Conservation (phyloP, 1,140 invertebrate species). For the Yoshiicerus persimilis region DNA sequence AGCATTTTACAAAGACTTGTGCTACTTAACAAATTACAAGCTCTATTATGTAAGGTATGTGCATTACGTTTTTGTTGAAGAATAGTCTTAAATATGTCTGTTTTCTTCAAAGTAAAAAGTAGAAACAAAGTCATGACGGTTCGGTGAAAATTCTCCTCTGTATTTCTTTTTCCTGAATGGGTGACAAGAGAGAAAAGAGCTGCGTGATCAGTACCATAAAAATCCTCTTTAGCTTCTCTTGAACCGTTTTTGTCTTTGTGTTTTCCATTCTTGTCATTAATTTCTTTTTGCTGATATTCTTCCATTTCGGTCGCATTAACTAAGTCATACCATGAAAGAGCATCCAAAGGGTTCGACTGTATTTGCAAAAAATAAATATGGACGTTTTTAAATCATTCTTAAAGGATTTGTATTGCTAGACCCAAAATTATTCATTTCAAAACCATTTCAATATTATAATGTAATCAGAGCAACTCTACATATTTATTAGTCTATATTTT, state of each 20-base stretch:
- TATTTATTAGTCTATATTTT: no score
- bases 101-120: constrained; percentile 69
- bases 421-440: no score
- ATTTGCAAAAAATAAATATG: background rate
- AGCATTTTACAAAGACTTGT: no score
- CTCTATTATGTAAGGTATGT: no score
- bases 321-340: constrained; percentile 13
- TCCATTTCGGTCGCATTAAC: background rate
- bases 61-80: background rate
- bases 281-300: background rate
- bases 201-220: constrained; percentile 63
- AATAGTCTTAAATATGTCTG: constrained; percentile 62
- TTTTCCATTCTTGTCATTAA: background rate
- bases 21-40: no score
- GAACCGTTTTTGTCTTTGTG: background rate
- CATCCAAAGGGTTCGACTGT: background rate
- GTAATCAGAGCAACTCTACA: no score
- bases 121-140: constrained; percentile 78
- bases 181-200: constrained; percentile 70
- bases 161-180: constrained; percentile 69
- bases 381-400: no score
- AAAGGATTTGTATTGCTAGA: no score
- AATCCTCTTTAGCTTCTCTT: constrained; percentile 27
- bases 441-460: no score
- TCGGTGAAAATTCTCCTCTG: constrained; percentile 78